Base-by-base conservation (phyloP, 1,140 invertebrate species). In the Archivesica marissinica region DNA sequence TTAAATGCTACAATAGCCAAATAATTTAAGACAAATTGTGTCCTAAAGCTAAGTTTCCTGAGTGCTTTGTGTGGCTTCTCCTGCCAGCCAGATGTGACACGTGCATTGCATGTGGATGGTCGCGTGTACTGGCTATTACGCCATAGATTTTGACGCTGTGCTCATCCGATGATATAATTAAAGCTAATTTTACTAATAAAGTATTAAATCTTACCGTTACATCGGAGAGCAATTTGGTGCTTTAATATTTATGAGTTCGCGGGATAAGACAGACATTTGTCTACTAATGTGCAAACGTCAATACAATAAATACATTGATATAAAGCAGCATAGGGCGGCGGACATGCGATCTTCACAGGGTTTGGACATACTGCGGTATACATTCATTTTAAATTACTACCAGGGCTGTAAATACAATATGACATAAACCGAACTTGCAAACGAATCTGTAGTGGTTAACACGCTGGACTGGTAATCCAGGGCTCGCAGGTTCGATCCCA, bases 111-210 rank as follows among this genome's bases (percentile, higher is more conserved):
- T 56, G 75, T 28, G 75, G 35, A 72, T 56, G 23, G 75, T 38
- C 75, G 25, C 75, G 75, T 77, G 75, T 56, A 59, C 30, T 23
- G 30, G 41, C 75, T 28, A 77, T 77, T 77, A 77, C 75, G 75
- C 61, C 75, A 77, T 77, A 28, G 44, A 47, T 77, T 77, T 44
- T 77, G 75, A 59, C 54, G 54, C 75, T 77, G n/a, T 25, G 75
- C 17, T 77, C 75, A 61, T 59, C 54, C 75, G 47, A 77, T 41
- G 75, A 41, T 61, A 77, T 77, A 77, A 77, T 77, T 61, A 77
- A 77, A 54, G 38, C 54, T 77, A 77, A 61, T 77, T 77, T 77
- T 72, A 72, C 68, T 72, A 72, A 72, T 72, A 72, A 72, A 72
- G 68, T n/a, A 72, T 41, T 72, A 72, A 72, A 72, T 72, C 68